These are phyloP conservation scores for Eulacestoma nigropectus DNA, from an alignment of 2,113 vertebrate genomes.

Conservation along the genomic window DNA sequence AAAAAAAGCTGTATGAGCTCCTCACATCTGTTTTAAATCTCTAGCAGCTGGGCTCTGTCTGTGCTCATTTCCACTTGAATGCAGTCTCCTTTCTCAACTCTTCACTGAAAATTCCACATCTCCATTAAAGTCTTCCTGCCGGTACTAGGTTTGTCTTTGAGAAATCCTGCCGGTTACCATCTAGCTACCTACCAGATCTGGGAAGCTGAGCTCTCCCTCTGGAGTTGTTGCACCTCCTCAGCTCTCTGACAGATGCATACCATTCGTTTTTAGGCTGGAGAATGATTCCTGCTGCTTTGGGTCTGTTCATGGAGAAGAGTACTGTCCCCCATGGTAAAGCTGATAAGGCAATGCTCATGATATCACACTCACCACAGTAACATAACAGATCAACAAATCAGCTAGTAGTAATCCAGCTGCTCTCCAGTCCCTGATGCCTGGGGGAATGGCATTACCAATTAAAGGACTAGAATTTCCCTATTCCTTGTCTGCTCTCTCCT, in stretches of 20 bases:
- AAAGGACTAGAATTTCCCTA: background rate
- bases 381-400: background rate
- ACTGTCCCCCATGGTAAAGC: background rate
- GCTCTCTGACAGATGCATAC: background rate
- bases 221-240: background rate
- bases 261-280: background rate
- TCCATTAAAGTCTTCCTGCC: background rate
- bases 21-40: background rate
- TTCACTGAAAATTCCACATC: background rate
- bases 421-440: background rate
- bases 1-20: background rate
- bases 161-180: background rate
- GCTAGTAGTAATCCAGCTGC: background rate
- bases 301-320: background rate
- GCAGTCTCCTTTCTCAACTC: background rate
- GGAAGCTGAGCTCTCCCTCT: background rate
- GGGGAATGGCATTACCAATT: background rate
- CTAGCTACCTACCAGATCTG: background rate
- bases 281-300: background rate
- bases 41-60: background rate
- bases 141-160: background rate
- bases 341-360: background rate
- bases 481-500: background rate
- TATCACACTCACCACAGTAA: background rate
- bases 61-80: background rate